A percentile compares a stretch with the other conserved stretches of the same genome.
These are phyloP conservation scores for Malacoctenus gilli DNA, from an alignment of 2,797 vertebrate species.

Conservation along the genomic window DNA sequence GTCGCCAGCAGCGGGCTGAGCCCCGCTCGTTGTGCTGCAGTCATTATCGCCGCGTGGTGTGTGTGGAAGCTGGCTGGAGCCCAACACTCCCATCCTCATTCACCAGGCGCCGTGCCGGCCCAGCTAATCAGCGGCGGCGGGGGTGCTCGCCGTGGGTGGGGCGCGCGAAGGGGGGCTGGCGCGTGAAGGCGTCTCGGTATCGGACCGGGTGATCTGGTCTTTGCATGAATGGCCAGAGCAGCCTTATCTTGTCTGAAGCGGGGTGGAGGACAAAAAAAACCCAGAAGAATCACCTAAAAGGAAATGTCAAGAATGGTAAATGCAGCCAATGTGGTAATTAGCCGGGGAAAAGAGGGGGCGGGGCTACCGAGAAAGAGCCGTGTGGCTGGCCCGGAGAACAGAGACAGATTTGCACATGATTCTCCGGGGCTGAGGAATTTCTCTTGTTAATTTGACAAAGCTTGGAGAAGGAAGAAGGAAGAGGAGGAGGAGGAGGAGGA, in stretches of 20 bases:
- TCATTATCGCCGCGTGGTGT: constrained; percentile 63
- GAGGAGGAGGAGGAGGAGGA: no score
- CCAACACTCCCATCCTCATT: constrained; percentile 64
- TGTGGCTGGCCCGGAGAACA: constrained; percentile 47
- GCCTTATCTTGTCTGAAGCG: constrained; percentile 73
- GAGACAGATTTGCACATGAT: constrained; percentile 76
- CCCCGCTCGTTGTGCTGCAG: constrained; percentile 45
- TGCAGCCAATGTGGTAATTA: constrained; percentile 78
- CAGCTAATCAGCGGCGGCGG: constrained; percentile 68
- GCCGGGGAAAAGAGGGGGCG: constrained; percentile 56
- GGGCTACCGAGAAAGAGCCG: constrained; percentile 55
- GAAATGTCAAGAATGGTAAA: constrained; percentile 79
- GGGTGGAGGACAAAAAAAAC: constrained; percentile 62
- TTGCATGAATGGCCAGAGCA: constrained; percentile 64
- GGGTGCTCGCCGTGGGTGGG: constrained; percentile 40
- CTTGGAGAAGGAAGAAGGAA: constrained; percentile 66
- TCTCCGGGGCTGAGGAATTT: constrained; percentile 74
- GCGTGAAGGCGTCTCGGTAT: constrained; percentile 61
- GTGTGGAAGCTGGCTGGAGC: constrained; percentile 44
- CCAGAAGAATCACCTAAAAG: constrained; percentile 71
- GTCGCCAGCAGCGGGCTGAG: no score
- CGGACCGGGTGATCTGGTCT: constrained; percentile 71
- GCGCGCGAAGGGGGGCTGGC: no score
- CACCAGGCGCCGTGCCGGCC: constrained; percentile 51
- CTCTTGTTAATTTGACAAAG: constrained; percentile 81